Evolutionary conservation across 2,797 vertebrate genomes (phyloP).

Genomic region (Myotis daubentonii): DNA sequence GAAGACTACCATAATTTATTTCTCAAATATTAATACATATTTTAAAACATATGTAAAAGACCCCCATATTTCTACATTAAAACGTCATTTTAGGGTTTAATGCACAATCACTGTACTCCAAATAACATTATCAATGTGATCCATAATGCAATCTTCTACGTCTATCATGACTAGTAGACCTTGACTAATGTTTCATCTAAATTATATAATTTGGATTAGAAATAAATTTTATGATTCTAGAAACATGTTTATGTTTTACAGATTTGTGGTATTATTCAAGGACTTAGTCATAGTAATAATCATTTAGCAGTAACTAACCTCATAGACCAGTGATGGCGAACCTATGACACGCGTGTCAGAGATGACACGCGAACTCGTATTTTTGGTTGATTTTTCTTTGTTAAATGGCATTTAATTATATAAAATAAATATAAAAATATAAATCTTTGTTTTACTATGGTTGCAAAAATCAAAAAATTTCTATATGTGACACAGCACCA

Average conservation of each 20-base stretch:
- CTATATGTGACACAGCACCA: too few species aligned
- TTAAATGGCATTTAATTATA: too few species aligned
- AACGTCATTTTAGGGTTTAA: not conserved
- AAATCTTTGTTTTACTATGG: too few species aligned
- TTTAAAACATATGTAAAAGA: not conserved
- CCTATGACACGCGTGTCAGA: too few species aligned
- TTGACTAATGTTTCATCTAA: slow-evolving; percentile 48
- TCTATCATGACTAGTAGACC: not conserved
- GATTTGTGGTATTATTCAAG: slow-evolving; percentile 34
- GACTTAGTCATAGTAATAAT: slow-evolving; percentile 31
- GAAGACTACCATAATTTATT: not conserved
- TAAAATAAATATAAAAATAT: too few species aligned
- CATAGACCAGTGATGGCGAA: not conserved
- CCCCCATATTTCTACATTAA: not conserved
- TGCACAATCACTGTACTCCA: not conserved
- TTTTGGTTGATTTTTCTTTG: too few species aligned
- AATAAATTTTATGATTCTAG: slow-evolving; percentile 50
- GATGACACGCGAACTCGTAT: too few species aligned
- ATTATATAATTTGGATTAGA: slow-evolving; percentile 13
- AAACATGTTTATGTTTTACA: not conserved
- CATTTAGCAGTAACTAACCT: slow-evolving; percentile 36
- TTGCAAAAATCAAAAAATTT: too few species aligned
- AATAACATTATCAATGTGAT: not conserved
- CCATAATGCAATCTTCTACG: not conserved
- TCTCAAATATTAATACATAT: not conserved